Evolutionary conservation across 1,140 invertebrate species (phyloP), one percentile per base, ranked within the genome.

Genomic region (Chlorops oryzae): DNA sequence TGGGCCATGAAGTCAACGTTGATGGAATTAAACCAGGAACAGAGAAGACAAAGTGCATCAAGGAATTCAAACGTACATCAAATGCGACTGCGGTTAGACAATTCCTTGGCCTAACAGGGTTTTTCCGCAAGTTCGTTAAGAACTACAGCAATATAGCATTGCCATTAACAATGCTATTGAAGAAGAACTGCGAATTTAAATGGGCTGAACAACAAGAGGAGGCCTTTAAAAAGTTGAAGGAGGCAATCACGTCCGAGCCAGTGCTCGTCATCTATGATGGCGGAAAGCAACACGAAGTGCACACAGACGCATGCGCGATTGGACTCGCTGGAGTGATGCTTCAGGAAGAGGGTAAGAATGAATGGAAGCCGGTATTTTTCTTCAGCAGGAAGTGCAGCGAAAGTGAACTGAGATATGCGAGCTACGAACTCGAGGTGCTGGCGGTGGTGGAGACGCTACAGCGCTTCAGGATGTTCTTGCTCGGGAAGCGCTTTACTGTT

Each of bases 391-490:
- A n/a, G n/a, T n/a, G n/a, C n/a, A n/a, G n/a, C n/a, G n/a, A n/a
- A n/a, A n/a, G n/a, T n/a, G n/a, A n/a, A n/a, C n/a, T n/a, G n/a
- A 70, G 70, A 52, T 70, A 59, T 34, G 63, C 67, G 22, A 58
- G 47, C 48, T 73, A 61, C 50, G 71, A 74, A 43, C 42, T 73
- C 2, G 69, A 71, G 39, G 65, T 21, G 50, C 62, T 69, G 20
- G 65, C 63, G 3, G 55, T 65, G 6, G 49, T 63, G 5, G 27
- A 45, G 28, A 47, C 54, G 0, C 23, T 74, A 2, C 62, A 64
- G 47, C 43, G 51, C 15, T 73, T 72, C 38, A 55, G 65, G 12
- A 50, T 60, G 12, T 69, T 62, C 34, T 32, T 73, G 10, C 12
- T 71, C 17, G 66, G 64, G 0, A 64, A 62, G 12, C 28, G 39